These are phyloP conservation scores for Pempheris klunzingeri DNA, from an alignment of 2,797 vertebrate genomes.

Conservation along the genomic window DNA sequence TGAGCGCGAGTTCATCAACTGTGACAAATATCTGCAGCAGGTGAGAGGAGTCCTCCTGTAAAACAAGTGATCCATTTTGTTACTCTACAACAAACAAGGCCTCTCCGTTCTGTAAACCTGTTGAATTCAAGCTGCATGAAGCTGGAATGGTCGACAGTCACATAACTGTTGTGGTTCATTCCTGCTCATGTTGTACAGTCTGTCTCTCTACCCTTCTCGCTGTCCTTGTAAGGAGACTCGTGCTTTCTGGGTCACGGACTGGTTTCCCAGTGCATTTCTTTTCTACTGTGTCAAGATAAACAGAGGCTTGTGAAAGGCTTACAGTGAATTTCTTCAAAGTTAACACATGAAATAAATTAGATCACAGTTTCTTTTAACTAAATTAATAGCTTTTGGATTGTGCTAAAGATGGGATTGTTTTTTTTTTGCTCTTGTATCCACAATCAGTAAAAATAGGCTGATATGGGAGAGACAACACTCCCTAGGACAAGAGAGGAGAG, in stretches of 20 bases:
- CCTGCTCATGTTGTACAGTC: slow-evolving; percentile 29
- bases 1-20: slow-evolving; percentile 97
- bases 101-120: not conserved
- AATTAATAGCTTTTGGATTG: not conserved
- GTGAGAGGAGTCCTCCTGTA: slow-evolving; percentile 69
- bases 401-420: not conserved
- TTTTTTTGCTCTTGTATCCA: not conserved
- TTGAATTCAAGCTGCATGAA: not conserved
- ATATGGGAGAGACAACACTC: not conserved
- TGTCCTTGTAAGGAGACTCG: slow-evolving; percentile 66
- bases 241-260: slow-evolving; percentile 35
- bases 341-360: not conserved
- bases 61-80: not conserved
- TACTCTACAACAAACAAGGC: too few species aligned
- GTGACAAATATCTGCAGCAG: slow-evolving; percentile 99
- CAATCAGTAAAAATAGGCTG: not conserved
- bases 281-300: slow-evolving; percentile 51
- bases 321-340: slow-evolving; percentile 10
- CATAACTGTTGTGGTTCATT: not conserved
- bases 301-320: slow-evolving; percentile 11
- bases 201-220: not conserved
- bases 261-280: slow-evolving; percentile 21
- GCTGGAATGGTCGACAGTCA: not conserved
- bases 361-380: not conserved
- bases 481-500: not conserved